Conservation (phyloP, 2,797 vertebrate species). For the Aselliscus stoliczkanus region DNA sequence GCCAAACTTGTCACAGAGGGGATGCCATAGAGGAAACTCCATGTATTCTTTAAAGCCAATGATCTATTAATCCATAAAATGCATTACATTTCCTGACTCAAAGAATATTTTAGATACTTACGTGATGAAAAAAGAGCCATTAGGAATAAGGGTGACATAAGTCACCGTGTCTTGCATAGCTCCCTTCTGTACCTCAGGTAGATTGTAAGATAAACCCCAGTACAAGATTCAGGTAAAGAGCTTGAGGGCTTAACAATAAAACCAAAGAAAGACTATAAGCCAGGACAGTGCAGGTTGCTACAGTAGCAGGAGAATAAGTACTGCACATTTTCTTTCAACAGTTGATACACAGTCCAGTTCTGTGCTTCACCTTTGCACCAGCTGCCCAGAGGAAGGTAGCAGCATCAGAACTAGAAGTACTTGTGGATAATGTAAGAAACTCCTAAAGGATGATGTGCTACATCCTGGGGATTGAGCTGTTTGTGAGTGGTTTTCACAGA, state of each 20-base stretch:
- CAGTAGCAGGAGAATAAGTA: background rate
- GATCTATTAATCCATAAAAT: background rate
- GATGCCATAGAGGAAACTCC: background rate
- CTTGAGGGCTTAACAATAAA: background rate
- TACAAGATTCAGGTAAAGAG: background rate
- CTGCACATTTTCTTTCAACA: background rate
- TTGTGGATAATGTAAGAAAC: background rate
- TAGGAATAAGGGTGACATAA: background rate
- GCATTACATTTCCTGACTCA: background rate
- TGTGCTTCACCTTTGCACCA: fast-evolving
- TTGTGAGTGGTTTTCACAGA: background rate
- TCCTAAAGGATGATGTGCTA: background rate
- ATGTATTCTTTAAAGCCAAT: background rate
- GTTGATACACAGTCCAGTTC: background rate
- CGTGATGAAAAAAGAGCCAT: background rate
- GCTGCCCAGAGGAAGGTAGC: background rate
- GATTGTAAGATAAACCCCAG: background rate
- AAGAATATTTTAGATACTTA: slow-evolving; percentile 26
- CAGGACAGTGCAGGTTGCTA: background rate
- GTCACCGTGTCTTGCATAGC: background rate
- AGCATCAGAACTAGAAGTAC: too few relatives aligned
- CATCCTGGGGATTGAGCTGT: background rate
- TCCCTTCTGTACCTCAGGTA: background rate
- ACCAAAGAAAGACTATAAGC: background rate
- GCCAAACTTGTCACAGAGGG: background rate